These are phyloP conservation scores for Sinohyriopsis cumingii DNA, from an alignment of 2,888 invertebrate genomes.

Conservation along the genomic window DNA sequence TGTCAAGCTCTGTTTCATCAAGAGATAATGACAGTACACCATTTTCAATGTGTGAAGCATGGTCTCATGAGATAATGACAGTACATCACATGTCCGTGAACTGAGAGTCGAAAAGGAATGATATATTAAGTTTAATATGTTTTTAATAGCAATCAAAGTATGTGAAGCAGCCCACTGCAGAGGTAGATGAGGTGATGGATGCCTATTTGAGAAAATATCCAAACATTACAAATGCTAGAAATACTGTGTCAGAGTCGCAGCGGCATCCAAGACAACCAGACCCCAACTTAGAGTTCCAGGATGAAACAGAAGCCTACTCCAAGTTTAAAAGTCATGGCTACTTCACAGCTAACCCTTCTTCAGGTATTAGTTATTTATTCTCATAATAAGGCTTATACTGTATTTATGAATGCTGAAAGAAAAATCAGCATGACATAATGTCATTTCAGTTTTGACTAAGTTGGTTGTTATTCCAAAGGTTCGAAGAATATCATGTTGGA, in stretches of 20 bases:
- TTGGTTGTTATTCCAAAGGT: no score
- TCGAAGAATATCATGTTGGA: no score
- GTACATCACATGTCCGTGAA: no score
- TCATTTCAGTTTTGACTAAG: no score
- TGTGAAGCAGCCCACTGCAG: conserved; percentile 21
- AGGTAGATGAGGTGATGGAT: conserved; percentile 40
- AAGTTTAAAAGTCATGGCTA: conserved; percentile 67
- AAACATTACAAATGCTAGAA: conserved; percentile 54
- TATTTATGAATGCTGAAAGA: conserved; percentile 4
- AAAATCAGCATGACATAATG: neutral
- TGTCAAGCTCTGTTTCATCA: no score
- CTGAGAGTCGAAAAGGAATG: no score
- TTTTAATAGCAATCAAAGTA: no score
- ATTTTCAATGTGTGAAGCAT: no score
- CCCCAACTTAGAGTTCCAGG: conserved; percentile 59
- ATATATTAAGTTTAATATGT: no score
- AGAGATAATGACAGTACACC: no score
- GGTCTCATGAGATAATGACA: no score
- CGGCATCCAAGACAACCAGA: conserved; percentile 38
- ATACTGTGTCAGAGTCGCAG: conserved; percentile 14
- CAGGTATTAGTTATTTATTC: conserved; percentile 30
- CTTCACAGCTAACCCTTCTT: conserved; percentile 65
- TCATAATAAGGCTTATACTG: neutral
- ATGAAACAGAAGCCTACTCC: conserved; percentile 67
- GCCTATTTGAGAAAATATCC: conserved; percentile 59